Evolutionary conservation across 2,888 invertebrate genomes (phyloP), one percentile per base, ranked within the genome.

Genomic region (Philaethria dido): DNA sequence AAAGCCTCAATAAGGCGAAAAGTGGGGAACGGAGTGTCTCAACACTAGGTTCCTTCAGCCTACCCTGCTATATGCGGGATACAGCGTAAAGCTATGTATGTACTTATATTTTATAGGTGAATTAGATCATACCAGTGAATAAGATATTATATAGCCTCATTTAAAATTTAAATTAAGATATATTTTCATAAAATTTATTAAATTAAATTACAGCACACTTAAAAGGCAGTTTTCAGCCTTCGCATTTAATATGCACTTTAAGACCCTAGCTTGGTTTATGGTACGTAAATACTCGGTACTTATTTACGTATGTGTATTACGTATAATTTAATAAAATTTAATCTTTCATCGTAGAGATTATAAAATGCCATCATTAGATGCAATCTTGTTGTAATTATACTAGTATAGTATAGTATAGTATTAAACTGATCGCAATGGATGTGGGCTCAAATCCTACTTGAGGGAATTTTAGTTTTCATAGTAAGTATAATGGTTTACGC

Each of bases 181-280:
- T 54, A 54, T 60, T 45, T 60, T 29, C 44, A 59, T 59, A 59
- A 59, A 42, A 42, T 60, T 60, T 60, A 45, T 45, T 42, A 60
- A 45, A 60, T 45, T 45, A 45, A 45, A 57, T 50, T 42, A 39
- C 29, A 64, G 52, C 62, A 60, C 47, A 47, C 44, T 63, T 18
- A 54, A 36, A 54, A 25, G 29, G 63, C 45, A 62, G 62, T 44
- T 62, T 45, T 22, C 59, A 69, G 66, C 66, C 45, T 59, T 66
- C 59, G 52, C 57, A 60, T 66, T 66, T 69, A 65, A 62, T 69
- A 65, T 47, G 45, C 47, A 42, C 52, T 66, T 60, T 69, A 63
- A 62, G 62, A 47, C 20, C 36, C 50, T 54, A 47, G 55, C 52
- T 59, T 66, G 52, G 57, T 55, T 55, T 45, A 64, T 55, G 63